Evolutionary conservation across 2,113 vertebrate genomes (phyloP).

Genomic region (Ailurus styani): DNA sequence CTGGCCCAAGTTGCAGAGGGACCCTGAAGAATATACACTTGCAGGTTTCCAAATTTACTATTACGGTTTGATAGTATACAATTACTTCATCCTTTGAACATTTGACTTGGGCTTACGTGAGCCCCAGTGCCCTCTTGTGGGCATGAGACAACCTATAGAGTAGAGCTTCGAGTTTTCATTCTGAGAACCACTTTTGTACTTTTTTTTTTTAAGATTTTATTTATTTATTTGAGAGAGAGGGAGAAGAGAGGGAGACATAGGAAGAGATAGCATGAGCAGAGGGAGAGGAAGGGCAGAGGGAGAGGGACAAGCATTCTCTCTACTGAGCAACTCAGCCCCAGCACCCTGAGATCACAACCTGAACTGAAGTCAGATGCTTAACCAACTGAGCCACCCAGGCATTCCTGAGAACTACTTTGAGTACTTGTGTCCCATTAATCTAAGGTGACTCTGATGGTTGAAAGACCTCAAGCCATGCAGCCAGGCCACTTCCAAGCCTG

Average conservation of each 20-base stretch:
- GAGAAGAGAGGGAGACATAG: background rate
- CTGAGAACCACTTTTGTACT: background rate
- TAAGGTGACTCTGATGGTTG: background rate
- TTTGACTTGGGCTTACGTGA: background rate
- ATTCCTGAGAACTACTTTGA: background rate
- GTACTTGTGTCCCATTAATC: background rate
- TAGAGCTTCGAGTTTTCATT: background rate
- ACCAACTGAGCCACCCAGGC: background rate
- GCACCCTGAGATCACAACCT: background rate
- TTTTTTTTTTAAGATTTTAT: background rate
- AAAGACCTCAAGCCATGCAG: background rate
- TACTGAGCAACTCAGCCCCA: background rate
- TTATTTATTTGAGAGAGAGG: background rate
- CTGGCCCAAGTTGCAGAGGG: background rate
- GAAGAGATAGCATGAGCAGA: background rate
- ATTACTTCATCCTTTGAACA: background rate
- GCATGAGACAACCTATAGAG: background rate
- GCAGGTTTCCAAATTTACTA: background rate
- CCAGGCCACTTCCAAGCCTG: background rate
- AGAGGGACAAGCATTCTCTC: background rate
- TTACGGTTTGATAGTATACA: background rate
- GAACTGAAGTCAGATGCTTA: background rate
- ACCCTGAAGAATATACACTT: background rate
- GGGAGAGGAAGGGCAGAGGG: background rate
- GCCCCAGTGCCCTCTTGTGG: conserved; percentile 26